Base-by-base conservation (phyloP, 2,113 vertebrate genomes). In the Cynopterus brachyotis region DNA sequence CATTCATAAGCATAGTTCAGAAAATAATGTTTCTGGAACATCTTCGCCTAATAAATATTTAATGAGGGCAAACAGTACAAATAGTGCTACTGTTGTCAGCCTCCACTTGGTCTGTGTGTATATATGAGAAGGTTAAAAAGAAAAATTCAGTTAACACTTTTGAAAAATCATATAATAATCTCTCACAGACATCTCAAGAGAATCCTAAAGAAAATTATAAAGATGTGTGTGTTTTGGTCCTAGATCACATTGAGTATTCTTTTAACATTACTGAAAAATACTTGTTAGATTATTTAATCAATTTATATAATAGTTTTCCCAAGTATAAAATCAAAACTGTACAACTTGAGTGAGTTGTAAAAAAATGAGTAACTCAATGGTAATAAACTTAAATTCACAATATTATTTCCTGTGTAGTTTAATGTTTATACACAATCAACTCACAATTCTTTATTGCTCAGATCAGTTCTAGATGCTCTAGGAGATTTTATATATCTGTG, bases 1-100 rank as follows among this genome's bases (percentile, higher is more conserved):
- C 1, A 75, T 82, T 72, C 42, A 64, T 67, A 47, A 91, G n/a
- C 22, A 69, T 53, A n/a, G 5, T 42, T 83, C 45, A 87, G 66
- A 78, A 89, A 94, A 76, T 72, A 24, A 59, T 19, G 17, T 40
- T 72, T 91, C 17, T 9, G 45, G 35, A 94, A 89, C 4, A 70
- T 15, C 42, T 83, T 62, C 95, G 42, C 53, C 80, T 92, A 69
- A 91, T 69, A 95, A 95, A 88, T 96, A 96, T 55, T 93, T 93
- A 86, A 93, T 67, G 62, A 97, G 15, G 55, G 32, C 50, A 95
- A 90, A 75, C 2, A 94, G 32, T 47, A 42, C 5, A 40, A 96
- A 75, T 55, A 80, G 26, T 20, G 17, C 60, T 87, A 47, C 20
- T 92, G 19, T 69, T 66, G 9, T 22, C 12, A 69, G 30, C 9